Base-by-base conservation (phyloP, 2,113 vertebrate species). In the Erythrocercus mccallii region DNA sequence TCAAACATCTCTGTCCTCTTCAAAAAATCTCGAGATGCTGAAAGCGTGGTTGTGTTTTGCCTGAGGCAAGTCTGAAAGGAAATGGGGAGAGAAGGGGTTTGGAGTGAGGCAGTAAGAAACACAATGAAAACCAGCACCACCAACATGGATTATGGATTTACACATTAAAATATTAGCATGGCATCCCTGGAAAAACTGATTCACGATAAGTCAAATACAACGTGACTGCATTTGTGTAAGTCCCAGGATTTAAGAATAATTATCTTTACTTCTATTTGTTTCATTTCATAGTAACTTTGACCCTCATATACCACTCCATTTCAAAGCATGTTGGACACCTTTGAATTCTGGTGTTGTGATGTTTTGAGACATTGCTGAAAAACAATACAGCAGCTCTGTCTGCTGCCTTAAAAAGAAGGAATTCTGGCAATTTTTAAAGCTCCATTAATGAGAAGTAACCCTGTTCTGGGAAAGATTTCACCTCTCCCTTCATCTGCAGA, bases 151-250 rank as follows among this genome's bases (percentile, higher is more conserved):
- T 31, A 6, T 19, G 50, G 45, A 71, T 76, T 35, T 68, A 48
- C 14, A n/a, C 14, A 33, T 48, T 57, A 24, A 92, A 85, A 64
- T 45, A 86, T 42, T 37, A 86, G n/a, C 23, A 6, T 12, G 24
- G 15, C 66, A 44, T 57, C 48, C 19, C 47, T 53, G 78, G 25
- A 21, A 72, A 69, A 69, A 53, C 2, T 47, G 19, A 40, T 68
- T 50, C 23, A 28, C 61, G 45, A 14, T 53, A 42, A 81, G 9
- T 22, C 47, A 76, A 79, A 83, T 70, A 65, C 4, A 1, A n/a
- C 58, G 25, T 40, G 69, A 62, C 4, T 0, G 0, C 31, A 20
- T 35, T 27, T 38, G 35, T 25, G 50, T 12, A 21, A 74, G 15
- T 69, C 37, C n/a, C 44, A 82, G 65, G 64, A 60, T 70, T 83